Evolutionary conservation across 2,797 vertebrate species (phyloP).

Genomic region (Hemibagrus guttatus): DNA sequence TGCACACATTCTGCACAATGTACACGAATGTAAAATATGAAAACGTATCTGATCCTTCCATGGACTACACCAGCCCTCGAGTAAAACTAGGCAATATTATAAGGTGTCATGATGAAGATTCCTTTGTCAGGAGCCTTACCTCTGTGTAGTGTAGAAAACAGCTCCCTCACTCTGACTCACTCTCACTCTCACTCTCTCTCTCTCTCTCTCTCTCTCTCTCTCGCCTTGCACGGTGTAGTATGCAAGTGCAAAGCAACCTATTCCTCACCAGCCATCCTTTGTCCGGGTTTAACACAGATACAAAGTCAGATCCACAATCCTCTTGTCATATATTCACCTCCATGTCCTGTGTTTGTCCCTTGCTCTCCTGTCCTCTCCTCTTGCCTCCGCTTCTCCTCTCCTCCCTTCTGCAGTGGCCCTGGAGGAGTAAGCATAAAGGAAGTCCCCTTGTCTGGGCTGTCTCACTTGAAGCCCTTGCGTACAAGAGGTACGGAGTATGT

Average conservation of each 20-base stretch:
- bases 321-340: conserved; percentile 45
- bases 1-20: conserved; percentile 22
- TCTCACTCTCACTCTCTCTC: conserved; percentile 23
- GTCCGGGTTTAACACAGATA: conserved; percentile 64
- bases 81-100: conserved; percentile 19
- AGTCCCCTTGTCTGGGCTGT: conserved; percentile 72
- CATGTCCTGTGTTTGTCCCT: conserved; percentile 42
- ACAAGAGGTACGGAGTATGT: conserved; percentile 76
- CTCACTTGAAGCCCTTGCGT: conserved; percentile 74
- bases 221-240: conserved; percentile 30
- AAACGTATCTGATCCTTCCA: background rate
- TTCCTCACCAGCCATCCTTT: conserved; percentile 57
- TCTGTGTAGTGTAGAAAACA: conserved; percentile 40
- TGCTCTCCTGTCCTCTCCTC: conserved; percentile 44
- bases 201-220: conserved; percentile 14
- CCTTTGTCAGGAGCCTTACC: conserved; percentile 52
- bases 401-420: conserved; percentile 62
- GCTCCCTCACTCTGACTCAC: conserved; percentile 32
- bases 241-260: conserved; percentile 48
- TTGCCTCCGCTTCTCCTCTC: conserved; percentile 54
- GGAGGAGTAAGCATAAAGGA: conserved; percentile 66
- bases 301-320: conserved; percentile 48
- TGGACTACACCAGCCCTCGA: background rate
- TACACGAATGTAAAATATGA: conserved; percentile 25
- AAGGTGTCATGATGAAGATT: conserved; percentile 27